Base-by-base conservation (phyloP, 1,140 invertebrate species). In the Papilio glaucus region DNA sequence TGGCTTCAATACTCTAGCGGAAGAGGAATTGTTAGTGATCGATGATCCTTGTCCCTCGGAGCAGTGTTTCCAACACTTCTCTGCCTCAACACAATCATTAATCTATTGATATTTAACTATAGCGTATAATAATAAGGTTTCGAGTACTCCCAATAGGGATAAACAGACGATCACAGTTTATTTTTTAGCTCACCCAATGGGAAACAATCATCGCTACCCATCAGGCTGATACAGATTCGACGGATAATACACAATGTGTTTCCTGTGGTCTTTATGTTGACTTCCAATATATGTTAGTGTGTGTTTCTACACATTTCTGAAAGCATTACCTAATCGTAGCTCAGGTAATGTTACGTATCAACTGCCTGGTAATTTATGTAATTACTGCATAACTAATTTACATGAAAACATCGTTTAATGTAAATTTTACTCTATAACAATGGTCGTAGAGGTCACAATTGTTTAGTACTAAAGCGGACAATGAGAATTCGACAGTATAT, bases 401-500 rank as follows among this genome's bases (percentile, higher is more conserved):
- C 62, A 41, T 39, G 37, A 12, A 39, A 62, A 65, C 10, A 37
- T 63, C 8, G 37, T 65, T 3, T 39, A 65, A 41, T 37, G 10
- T 39, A 65, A 65, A 41, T 65, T 65, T 6, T 29, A 26, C 21
- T 29, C 9, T 53, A 15, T 49, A 69, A 53, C 67, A 69, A 69
- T 69, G 29, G 8, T 5, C 26, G 29, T 5, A 12, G 42, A 33
- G 45, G 15, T 69, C 13, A 53, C 15, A 53, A 53, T 69, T 42
- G 15, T 37, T 12, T 6, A n/a, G 41, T 9, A 53, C 29, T 29
- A 53, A 53, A 69, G 41, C 33, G n/a, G 53, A 49, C 42, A 69
- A 26, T 69, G 67, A 69, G 26, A 37, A 37, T 69, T 69, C 67
- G 42, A 76, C 70, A 75, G 63, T 68, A 60, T 75, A 81, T 81